Conservation (phyloP, 2,113 vertebrate species). For the Lycaon pictus region DNA sequence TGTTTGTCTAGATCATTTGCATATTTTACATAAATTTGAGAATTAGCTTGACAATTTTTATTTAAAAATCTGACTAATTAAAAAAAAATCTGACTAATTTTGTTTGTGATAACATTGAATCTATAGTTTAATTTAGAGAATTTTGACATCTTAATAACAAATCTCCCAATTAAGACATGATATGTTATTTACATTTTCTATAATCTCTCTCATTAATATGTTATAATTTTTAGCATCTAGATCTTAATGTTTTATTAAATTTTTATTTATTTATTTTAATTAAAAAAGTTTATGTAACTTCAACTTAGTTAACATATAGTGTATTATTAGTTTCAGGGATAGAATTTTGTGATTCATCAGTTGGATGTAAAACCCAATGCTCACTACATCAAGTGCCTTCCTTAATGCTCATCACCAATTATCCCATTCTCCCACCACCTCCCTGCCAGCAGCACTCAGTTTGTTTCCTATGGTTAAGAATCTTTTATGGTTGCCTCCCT, state of each 20-base stretch:
- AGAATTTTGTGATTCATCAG: neutral
- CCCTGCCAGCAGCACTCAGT: neutral
- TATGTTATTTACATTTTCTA: neutral
- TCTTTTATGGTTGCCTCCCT: neutral
- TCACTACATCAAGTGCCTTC: neutral
- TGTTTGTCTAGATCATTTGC: neutral
- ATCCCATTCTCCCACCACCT: neutral
- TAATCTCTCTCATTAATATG: neutral
- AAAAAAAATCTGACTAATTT: neutral
- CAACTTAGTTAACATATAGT: neutral
- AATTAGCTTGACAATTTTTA: neutral
- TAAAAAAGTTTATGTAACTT: neutral
- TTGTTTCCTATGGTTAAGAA: neutral
- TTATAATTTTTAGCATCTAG: neutral
- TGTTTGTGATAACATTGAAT: neutral
- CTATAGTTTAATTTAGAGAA: neutral
- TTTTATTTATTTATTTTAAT: neutral
- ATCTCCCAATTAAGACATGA: neutral
- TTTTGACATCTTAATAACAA: neutral
- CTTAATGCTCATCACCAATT: neutral
- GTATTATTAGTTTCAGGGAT: neutral
- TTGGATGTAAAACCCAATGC: neutral
- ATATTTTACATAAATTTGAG: neutral
- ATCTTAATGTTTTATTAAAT: neutral
- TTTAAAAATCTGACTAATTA: neutral